Percentiles rank a stretch among this genome's conserved stretches.
These are phyloP conservation scores for Synergus itoensis DNA, from an alignment of 2,888 invertebrate species.

Conservation along the genomic window DNA sequence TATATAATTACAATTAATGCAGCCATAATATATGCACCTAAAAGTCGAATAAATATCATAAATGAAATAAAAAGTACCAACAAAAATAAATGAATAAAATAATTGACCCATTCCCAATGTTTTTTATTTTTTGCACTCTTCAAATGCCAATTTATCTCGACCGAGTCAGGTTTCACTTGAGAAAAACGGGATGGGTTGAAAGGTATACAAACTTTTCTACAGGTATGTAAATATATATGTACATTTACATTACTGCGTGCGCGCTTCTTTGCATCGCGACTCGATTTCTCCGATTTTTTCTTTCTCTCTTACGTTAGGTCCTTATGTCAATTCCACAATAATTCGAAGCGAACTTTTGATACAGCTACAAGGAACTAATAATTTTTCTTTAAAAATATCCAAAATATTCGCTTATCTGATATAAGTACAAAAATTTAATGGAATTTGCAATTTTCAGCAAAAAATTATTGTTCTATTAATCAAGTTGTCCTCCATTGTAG, in stretches of 20 bases:
- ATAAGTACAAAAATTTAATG: not conserved
- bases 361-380: not conserved
- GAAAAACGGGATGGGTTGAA: not conserved
- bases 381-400: not conserved
- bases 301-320: not conserved
- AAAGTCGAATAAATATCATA: not conserved
- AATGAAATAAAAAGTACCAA: not conserved
- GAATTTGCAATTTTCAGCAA: not conserved
- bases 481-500: not conserved
- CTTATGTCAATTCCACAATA: not conserved
- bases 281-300: conserved; percentile 13
- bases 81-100: not conserved
- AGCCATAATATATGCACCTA: not conserved
- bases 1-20: too few species aligned
- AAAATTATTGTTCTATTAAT: not conserved
- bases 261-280: not conserved
- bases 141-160: not conserved
- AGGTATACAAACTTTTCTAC: not conserved
- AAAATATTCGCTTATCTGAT: not conserved
- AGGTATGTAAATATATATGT: conserved; percentile 1
- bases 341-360: not conserved
- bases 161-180: not conserved
- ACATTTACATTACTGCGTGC: not conserved
- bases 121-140: not conserved
- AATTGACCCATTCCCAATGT: not conserved